These are phyloP conservation scores for Eurytoma adleriae DNA, from an alignment of 2,888 invertebrate species.

Conservation along the genomic window DNA sequence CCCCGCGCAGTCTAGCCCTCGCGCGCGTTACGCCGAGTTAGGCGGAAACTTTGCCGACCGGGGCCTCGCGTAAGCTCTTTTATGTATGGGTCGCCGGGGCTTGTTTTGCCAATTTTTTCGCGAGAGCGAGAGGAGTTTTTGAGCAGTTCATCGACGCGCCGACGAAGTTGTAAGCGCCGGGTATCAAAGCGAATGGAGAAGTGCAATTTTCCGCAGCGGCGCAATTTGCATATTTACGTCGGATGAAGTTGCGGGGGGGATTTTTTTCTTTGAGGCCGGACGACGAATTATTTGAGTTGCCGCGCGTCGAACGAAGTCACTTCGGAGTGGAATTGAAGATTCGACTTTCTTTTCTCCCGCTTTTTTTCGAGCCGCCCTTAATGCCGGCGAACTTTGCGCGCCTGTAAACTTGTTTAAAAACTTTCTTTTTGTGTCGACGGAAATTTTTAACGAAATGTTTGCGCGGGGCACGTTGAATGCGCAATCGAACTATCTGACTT, in stretches of 20 bases:
- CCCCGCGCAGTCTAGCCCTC: constrained; percentile 6
- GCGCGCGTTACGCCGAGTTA: constrained; percentile 23
- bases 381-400: no score
- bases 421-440: no score
- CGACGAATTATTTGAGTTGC: not conserved
- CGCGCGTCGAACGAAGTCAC: no score
- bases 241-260: not conserved
- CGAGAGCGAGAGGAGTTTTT: constrained; percentile 11
- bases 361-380: no score
- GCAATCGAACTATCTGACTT: no score
- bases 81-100: constrained; percentile 1
- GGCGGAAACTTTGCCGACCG: constrained; percentile 10
- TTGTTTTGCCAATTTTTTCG: constrained; percentile 15
- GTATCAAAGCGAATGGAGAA: constrained; percentile 7
- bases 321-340: no score
- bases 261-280: not conserved
- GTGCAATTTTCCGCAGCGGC: not conserved
- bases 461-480: no score
- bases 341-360: no score
- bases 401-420: no score
- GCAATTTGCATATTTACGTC: constrained; percentile 9
- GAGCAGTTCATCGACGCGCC: not conserved
- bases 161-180: constrained; percentile 1
- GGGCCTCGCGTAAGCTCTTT: constrained; percentile 6
- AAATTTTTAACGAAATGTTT: no score